phyloP scores from a whole-genome alignment of 1,140 invertebrate species.

The Popillia japonica region DNA sequence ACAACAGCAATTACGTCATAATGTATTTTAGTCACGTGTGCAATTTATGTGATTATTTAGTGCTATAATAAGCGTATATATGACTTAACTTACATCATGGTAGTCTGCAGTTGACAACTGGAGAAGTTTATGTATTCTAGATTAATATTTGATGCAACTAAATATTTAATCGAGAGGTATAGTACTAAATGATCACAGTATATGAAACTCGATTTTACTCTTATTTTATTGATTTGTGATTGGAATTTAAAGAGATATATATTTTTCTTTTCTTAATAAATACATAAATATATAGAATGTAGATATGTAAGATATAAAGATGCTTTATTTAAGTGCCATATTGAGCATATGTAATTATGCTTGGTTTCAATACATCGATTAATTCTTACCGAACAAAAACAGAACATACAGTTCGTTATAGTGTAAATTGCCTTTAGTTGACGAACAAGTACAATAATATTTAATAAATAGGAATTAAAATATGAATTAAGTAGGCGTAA shows the following conservation, averaged over 20 bases:
- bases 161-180: not conserved
- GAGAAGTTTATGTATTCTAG: not conserved
- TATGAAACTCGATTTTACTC: not conserved
- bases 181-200: not conserved
- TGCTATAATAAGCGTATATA: not conserved
- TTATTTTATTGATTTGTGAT: not conserved
- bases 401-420: slow-evolving; percentile 24
- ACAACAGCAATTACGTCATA: slow-evolving; percentile 47
- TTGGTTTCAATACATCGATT: slow-evolving; percentile 56
- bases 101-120: not conserved
- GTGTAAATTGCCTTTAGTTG: slow-evolving; percentile 51
- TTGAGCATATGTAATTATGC: slow-evolving; percentile 35
- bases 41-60: slow-evolving; percentile 43
- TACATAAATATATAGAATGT: slow-evolving; percentile 39
- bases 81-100: not conserved
- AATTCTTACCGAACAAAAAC: slow-evolving; percentile 19
- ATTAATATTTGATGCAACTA: not conserved
- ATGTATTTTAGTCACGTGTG: slow-evolving; percentile 40
- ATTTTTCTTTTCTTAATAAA: slow-evolving; percentile 23
- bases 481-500: slow-evolving; percentile 30
- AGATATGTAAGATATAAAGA: slow-evolving; percentile 50
- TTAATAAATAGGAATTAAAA: slow-evolving; percentile 18
- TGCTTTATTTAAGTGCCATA: slow-evolving; percentile 51
- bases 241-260: not conserved
- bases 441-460: slow-evolving; percentile 58